phyloP scores from a whole-genome alignment of 2,888 invertebrate genomes.

The Hofmannophila pseudospretella region DNA sequence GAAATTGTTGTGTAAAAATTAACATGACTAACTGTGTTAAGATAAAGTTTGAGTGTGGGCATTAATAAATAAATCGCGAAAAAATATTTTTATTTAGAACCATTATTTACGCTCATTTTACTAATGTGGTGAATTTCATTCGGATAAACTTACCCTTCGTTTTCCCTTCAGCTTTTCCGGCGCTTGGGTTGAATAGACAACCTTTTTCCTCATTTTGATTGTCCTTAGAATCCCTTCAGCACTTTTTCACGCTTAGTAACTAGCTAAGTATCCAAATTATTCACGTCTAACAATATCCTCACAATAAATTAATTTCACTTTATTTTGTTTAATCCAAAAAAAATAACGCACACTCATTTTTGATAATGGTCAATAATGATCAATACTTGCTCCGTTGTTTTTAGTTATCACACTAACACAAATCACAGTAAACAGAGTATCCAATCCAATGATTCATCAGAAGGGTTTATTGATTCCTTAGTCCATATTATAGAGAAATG shows the following conservation, averaged over 20 bases:
- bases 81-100: too few relatives aligned
- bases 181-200: conserved; percentile 27
- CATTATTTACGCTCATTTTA: too few relatives aligned
- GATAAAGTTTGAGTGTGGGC: too few relatives aligned
- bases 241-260: neutral
- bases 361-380: too few relatives aligned
- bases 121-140: too few relatives aligned
- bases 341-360: neutral
- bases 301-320: conserved; percentile 1
- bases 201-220: conserved; percentile 44
- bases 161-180: conserved; percentile 57
- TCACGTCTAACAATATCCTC: conserved; percentile 2
- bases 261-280: neutral
- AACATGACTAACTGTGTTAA: too few relatives aligned
- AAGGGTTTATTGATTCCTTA: too few relatives aligned
- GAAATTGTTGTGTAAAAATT: too few relatives aligned
- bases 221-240: conserved; percentile 2
- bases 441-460: neutral
- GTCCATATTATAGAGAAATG: too few relatives aligned
- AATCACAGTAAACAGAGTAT: neutral
- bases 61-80: too few relatives aligned
- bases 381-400: neutral
- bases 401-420: neutral
- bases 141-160: conserved; percentile 46
- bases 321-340: conserved; percentile 1